These are phyloP conservation scores for Pseudonaja textilis DNA, from an alignment of 2,113 vertebrate genomes.

Conservation along the genomic window DNA sequence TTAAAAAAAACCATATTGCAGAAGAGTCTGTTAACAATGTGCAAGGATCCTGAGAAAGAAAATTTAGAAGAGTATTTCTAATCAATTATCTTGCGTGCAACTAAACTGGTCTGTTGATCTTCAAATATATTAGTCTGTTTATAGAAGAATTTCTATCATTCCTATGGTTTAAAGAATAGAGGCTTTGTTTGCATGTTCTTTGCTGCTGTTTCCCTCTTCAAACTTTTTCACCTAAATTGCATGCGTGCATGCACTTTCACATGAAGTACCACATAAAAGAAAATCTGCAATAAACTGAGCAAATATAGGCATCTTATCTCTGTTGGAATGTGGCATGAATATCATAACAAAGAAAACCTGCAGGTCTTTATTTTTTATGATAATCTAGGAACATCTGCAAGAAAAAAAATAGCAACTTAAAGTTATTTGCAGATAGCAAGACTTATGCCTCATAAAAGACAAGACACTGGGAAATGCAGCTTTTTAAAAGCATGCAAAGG, in stretches of 20 bases:
- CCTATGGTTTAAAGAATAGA: constrained; percentile 14
- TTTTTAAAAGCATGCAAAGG: neutral
- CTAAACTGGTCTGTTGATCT: neutral
- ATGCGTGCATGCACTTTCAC: neutral
- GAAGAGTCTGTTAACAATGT: neutral
- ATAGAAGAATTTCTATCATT: constrained; percentile 14
- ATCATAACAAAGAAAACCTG: neutral
- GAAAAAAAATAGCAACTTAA: neutral
- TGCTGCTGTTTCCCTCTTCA: constrained; percentile 1
- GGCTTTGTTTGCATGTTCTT: neutral
- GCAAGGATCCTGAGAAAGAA: neutral
- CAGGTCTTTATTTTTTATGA: neutral
- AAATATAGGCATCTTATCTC: neutral
- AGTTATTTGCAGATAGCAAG: neutral
- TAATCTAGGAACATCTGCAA: neutral
- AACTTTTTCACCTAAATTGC: neutral
- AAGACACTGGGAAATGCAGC: neutral
- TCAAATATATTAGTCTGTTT: constrained; percentile 15
- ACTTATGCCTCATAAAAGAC: neutral
- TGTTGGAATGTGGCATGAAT: neutral
- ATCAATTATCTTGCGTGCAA: neutral
- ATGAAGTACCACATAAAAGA: neutral
- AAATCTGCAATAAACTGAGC: neutral
- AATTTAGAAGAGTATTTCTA: constrained; percentile 16
- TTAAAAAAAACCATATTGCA: constrained; percentile 5